Conservation (phyloP, 1,140 invertebrate species). For the Drosophila pseudoananassae region DNA sequence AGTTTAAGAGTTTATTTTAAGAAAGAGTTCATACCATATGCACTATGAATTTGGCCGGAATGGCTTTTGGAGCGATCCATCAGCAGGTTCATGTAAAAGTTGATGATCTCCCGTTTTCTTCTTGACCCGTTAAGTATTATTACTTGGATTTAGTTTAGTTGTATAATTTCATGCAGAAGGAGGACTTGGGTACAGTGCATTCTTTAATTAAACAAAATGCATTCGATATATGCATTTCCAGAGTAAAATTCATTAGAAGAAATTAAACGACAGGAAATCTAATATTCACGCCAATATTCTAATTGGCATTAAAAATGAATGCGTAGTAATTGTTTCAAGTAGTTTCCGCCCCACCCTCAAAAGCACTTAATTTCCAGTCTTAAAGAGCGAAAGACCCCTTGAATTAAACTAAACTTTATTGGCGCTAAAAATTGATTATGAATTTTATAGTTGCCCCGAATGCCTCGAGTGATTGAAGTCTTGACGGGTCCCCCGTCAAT, state of each 20-base stretch:
- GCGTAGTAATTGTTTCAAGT: not conserved
- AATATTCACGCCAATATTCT: slow-evolving; percentile 1
- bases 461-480: slow-evolving; percentile 11
- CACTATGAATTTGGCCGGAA: too few species aligned
- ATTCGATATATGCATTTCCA: not conserved
- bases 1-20: too few species aligned
- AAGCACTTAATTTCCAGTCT: not conserved
- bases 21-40: too few species aligned
- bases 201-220: not conserved
- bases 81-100: too few species aligned
- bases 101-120: too few species aligned
- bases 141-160: too few species aligned
- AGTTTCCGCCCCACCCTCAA: not conserved
- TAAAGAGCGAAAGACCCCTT: not conserved
- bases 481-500: slow-evolving; percentile 1
- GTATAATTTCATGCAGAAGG: not conserved
- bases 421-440: slow-evolving; percentile 38
- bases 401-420: slow-evolving; percentile 27
- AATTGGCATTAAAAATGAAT: not conserved
- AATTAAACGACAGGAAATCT: not conserved
- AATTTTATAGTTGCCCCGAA: slow-evolving; percentile 15
- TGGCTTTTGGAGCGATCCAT: too few species aligned
- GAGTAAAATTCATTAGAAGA: not conserved
- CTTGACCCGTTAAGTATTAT: too few species aligned
- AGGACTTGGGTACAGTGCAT: not conserved